Evolutionary conservation across 2,113 vertebrate species (phyloP).

Genomic region (Thermophis baileyi): DNA sequence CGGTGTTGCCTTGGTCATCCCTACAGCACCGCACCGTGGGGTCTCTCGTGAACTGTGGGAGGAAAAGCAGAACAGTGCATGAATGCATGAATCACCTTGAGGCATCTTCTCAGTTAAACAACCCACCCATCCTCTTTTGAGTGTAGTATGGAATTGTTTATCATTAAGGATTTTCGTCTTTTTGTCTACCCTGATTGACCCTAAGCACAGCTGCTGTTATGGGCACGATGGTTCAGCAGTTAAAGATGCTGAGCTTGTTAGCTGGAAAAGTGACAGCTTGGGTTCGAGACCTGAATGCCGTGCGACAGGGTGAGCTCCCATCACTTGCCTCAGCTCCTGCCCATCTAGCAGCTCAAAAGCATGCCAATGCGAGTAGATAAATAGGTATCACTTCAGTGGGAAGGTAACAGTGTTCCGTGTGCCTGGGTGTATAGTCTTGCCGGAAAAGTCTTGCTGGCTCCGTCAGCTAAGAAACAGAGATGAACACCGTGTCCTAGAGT

Average conservation of each 20-base stretch:
- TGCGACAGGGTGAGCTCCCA: no score
- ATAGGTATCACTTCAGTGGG: not conserved
- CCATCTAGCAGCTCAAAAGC: no score
- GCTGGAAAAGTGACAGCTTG: no score
- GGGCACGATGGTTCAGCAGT: no score
- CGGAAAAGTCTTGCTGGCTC: not conserved
- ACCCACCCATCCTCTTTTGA: not conserved
- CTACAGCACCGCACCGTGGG: not conserved
- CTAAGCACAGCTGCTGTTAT: not conserved
- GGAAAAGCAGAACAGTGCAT: not conserved
- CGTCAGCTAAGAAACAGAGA: no score
- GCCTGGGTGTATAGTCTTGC: not conserved
- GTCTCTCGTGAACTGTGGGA: not conserved
- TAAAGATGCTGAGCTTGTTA: no score
- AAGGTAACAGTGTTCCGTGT: not conserved
- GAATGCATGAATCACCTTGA: not conserved
- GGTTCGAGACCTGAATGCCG: no score
- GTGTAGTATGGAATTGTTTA: not conserved
- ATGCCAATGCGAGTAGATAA: not conserved
- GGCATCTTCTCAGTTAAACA: not conserved
- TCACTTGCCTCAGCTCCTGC: no score
- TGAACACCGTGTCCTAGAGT: no score
- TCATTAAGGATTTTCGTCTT: not conserved
- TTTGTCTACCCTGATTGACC: not conserved
- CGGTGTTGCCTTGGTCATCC: not conserved